These are phyloP conservation scores for Bradypodion pumilum DNA, from an alignment of 2,797 vertebrate genomes.

Conservation along the genomic window DNA sequence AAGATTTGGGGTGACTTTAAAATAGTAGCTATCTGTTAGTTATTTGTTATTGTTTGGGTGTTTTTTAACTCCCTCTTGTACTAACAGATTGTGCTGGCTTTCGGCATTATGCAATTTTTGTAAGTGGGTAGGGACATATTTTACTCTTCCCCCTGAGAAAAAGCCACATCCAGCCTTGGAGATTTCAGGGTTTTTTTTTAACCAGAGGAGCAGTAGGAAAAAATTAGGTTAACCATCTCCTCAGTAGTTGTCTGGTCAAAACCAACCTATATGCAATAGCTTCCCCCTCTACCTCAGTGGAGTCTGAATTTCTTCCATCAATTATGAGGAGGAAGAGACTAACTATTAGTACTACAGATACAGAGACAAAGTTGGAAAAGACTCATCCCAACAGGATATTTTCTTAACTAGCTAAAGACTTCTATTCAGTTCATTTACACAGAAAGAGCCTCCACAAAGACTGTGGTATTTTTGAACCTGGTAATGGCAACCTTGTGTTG, in stretches of 20 bases:
- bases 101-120: too few relatives aligned
- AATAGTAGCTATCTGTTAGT: background rate
- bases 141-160: too few relatives aligned
- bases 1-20: background rate
- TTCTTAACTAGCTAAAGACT: constrained; percentile 40
- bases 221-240: background rate
- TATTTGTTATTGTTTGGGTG: background rate
- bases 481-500: too few relatives aligned
- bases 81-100: background rate
- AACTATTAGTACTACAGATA: constrained; percentile 31
- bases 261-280: too few relatives aligned
- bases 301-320: background rate
- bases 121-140: too few relatives aligned
- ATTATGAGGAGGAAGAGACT: background rate
- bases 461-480: too few relatives aligned
- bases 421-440: constrained; percentile 34
- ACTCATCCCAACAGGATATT: constrained; percentile 4
- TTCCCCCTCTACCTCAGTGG: background rate
- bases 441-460: too few relatives aligned
- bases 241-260: background rate
- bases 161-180: background rate
- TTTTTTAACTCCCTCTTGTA: background rate
- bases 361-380: constrained; percentile 33
- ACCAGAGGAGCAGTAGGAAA: background rate
- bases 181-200: background rate